Base-by-base conservation (phyloP, 2,888 invertebrate species). In the Cataglyphis altisquamis region DNA sequence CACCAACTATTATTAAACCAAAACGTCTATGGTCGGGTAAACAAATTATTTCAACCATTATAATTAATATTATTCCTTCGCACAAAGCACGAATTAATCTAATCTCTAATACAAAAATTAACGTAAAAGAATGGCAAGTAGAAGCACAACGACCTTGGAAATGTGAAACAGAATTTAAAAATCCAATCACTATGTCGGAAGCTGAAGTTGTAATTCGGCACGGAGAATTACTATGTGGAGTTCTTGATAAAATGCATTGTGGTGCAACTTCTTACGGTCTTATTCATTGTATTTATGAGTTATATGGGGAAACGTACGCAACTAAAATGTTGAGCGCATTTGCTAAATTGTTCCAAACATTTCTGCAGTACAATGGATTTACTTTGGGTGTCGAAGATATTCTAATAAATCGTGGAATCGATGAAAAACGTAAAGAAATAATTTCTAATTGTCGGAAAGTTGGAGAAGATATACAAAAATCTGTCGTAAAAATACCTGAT, bases 361-460 rank as follows among this genome's bases (percentile, higher is more conserved):
- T 97, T 93, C 96, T 99, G 3, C 99, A 99, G 95, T 96, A 96
- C 94, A 96, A 97, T 91, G 99, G 99, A 4, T 99, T 99, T 93
- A 98, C 99, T 0, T 96, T 99, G 36, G 99, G 99, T 45, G 98
- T 99, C 0, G 97, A 97, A 92, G 99, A 99, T 95, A 99, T 99
- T 95, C 95, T 99, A 18, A 97, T 99, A 0, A 96, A 96, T 0
- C 93, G 95, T 0, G 95, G 96, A 90, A 98, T 98, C 0, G 97
- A 99, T 93, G 95, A 95, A 32, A 96, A 96, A 90, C 96, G 99
- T 15, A 95, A 96, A 41, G 95, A 97, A 88, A 96, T 97, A 45
- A 97, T 99, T 67, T 94, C 95, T 60, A 95, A 96, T 73, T 97
- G 97, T 18, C 95, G 97, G 64, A 45, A 86, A 62, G 89, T 94